phyloP scores from a whole-genome alignment of 2,888 invertebrate species.

The Catocala nupta region DNA sequence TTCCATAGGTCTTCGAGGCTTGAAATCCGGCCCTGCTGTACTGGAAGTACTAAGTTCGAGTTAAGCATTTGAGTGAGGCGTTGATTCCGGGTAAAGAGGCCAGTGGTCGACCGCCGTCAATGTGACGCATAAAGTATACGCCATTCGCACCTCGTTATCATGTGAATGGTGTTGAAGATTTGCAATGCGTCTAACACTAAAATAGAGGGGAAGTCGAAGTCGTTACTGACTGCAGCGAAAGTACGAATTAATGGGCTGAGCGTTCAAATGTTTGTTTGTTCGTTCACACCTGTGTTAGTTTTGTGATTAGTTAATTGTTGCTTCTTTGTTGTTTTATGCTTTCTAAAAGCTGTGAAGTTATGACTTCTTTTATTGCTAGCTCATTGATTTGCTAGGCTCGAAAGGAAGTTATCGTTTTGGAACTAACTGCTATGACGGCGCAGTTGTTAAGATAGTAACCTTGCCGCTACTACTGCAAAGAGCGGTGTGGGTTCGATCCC shows the following conservation, averaged over 20 bases:
- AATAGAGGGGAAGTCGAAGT: constrained; percentile 60
- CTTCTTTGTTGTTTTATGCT: not conserved
- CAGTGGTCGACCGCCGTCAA: constrained; percentile 36
- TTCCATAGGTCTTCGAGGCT: too few relatives aligned
- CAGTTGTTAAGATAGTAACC: too few relatives aligned
- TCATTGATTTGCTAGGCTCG: too few relatives aligned
- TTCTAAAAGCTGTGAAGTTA: not conserved
- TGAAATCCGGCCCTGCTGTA: too few relatives aligned
- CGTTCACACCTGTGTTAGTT: constrained; percentile 12
- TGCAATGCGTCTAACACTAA: constrained; percentile 54
- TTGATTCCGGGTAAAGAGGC: constrained; percentile 50
- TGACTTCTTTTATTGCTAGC: too few relatives aligned
- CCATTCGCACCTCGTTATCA: constrained; percentile 59
- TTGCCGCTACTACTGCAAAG: too few relatives aligned
- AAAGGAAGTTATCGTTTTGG: too few relatives aligned
- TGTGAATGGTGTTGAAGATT: constrained; percentile 54
- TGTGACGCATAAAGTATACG: constrained; percentile 42
- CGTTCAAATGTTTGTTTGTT: constrained; percentile 46
- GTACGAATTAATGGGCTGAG: constrained; percentile 55
- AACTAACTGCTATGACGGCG: too few relatives aligned
- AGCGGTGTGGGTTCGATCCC: too few relatives aligned
- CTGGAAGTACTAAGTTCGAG: not conserved
- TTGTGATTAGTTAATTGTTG: constrained; percentile 3
- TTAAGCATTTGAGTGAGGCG: constrained; percentile 28
- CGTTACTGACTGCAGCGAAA: constrained; percentile 60